A percentile compares a stretch with the other conserved stretches of the same genome.
Evolutionary conservation across 2,797 vertebrate species (phyloP).

Genomic region (Enteromius mattozi): DNA sequence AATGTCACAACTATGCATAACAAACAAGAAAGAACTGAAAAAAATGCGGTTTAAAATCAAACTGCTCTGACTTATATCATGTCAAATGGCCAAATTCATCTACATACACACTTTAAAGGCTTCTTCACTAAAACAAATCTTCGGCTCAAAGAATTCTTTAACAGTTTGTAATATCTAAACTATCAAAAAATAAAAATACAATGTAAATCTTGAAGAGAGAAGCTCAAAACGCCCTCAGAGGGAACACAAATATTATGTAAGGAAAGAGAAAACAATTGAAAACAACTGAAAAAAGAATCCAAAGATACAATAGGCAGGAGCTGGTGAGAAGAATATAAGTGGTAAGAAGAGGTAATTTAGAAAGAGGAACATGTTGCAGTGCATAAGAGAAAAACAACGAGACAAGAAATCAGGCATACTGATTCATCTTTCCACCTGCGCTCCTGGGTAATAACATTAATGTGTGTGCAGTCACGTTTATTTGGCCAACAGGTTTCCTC

Average conservation of each 20-base stretch:
- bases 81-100: no score
- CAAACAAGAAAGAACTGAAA: no score
- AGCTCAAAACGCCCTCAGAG: constrained; percentile 16
- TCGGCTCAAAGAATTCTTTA: neutral
- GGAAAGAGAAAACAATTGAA: constrained; percentile 29
- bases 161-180: neutral
- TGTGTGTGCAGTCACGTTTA: constrained; percentile 62
- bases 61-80: no score
- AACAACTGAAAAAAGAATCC: constrained; percentile 1
- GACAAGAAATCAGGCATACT: constrained; percentile 63
- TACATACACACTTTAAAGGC: no score
- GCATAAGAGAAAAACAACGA: constrained; percentile 56
- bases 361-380: constrained; percentile 48
- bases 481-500: constrained; percentile 58
- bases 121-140: neutral
- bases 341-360: constrained; percentile 36
- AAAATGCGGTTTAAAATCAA: no score
- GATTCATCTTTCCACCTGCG: constrained; percentile 56
- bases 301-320: neutral
- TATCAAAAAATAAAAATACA: neutral
- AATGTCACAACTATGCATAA: no score
- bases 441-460: constrained; percentile 54
- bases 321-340: constrained; percentile 51
- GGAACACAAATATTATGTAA: constrained; percentile 4
- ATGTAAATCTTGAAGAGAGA: constrained; percentile 16